Percentiles rank a stretch among this genome's conserved stretches.
phyloP scores from a whole-genome alignment of 1,140 invertebrate species.

The Nixonia krombeini region DNA sequence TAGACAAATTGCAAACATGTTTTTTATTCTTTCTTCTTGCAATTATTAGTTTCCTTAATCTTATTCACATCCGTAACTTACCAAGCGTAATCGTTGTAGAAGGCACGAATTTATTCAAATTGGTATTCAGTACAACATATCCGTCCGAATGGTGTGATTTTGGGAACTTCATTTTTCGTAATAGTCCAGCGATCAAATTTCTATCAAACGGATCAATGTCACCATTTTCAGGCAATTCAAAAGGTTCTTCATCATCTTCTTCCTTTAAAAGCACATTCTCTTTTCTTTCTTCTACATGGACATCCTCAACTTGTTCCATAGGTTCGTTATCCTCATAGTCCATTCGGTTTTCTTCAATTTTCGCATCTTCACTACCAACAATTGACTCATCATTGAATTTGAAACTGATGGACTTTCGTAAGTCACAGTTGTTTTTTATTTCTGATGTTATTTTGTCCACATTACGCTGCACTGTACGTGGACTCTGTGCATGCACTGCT shows the following conservation, averaged over 20 bases:
- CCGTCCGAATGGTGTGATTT: constrained; percentile 66
- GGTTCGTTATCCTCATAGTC: constrained; percentile 64
- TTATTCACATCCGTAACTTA: constrained; percentile 43
- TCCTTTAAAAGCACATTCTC: constrained; percentile 22
- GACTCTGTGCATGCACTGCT: constrained; percentile 68
- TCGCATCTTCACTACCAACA: constrained; percentile 24
- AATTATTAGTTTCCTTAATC: too few species aligned
- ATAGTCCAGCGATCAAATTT: constrained; percentile 66
- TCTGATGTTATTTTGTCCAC: constrained; percentile 69
- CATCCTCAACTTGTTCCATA: constrained; percentile 54
- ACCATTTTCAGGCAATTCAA: constrained; percentile 37
- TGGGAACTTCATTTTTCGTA: constrained; percentile 72
- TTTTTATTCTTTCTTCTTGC: too few species aligned
- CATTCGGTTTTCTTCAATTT: constrained; percentile 55
- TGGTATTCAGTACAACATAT: constrained; percentile 60
- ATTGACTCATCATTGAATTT: constrained; percentile 31
- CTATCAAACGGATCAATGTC: constrained; percentile 72
- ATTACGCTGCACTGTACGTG: constrained; percentile 67
- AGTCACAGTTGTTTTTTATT: constrained; percentile 67
- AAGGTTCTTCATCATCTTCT: constrained; percentile 28
- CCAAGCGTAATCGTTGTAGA: constrained; percentile 66
- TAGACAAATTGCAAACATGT: too few species aligned
- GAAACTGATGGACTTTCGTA: constrained; percentile 63
- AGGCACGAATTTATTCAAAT: constrained; percentile 70
- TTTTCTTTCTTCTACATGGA: background rate